Evolutionary conservation across 2,113 vertebrate species (phyloP).

Genomic region (Tetraodon nigroviridis): DNA sequence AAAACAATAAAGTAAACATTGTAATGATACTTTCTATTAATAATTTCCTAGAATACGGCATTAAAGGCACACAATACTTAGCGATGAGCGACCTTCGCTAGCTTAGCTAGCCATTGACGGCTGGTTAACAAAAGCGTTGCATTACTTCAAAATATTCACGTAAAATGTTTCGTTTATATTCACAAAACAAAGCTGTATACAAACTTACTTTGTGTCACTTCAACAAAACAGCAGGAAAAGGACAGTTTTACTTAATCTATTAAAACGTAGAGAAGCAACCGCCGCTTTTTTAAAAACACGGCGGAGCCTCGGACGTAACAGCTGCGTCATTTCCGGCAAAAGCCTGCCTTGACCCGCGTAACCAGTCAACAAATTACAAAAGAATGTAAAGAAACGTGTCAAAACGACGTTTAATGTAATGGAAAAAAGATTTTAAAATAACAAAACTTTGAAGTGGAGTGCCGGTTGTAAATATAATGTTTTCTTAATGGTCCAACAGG

Average conservation of each 20-base stretch:
- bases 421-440: too few species aligned
- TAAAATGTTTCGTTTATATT: too few species aligned
- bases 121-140: too few species aligned
- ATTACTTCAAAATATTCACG: too few species aligned
- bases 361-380: not conserved
- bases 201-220: slow-evolving; percentile 16
- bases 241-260: rapidly evolving
- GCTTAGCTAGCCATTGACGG: too few species aligned
- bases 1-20: too few species aligned
- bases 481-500: slow-evolving; percentile 26
- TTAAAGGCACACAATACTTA: too few species aligned
- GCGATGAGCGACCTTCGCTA: too few species aligned
- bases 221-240: not conserved
- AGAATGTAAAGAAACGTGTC: not conserved
- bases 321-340: slow-evolving; percentile 33
- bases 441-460: too few species aligned
- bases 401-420: not conserved
- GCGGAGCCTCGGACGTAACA: not conserved
- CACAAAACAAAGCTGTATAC: not conserved
- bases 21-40: too few species aligned
- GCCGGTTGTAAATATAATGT: not conserved
- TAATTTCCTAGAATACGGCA: too few species aligned
- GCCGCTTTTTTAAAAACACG: slow-evolving; percentile 66
- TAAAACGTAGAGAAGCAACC: slow-evolving; percentile 21
- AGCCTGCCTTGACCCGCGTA: not conserved